phyloP scores from a whole-genome alignment of 1,140 invertebrate genomes.

The Aplysia californica region DNA sequence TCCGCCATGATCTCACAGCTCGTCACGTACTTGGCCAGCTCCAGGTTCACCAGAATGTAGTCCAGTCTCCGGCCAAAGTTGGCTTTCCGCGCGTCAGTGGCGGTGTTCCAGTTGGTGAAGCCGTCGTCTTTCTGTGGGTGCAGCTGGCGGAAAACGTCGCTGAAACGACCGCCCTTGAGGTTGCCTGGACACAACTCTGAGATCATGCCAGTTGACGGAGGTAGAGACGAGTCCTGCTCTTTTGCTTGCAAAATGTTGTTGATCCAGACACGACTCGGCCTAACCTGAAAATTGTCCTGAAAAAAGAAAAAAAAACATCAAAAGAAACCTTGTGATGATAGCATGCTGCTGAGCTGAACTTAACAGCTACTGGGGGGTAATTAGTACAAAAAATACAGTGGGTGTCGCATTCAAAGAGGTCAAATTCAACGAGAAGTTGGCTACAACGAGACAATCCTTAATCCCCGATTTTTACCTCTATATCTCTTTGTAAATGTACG shows the following conservation, averaged over 20 bases:
- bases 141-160: slow-evolving; percentile 71
- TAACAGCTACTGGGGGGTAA: too few species aligned
- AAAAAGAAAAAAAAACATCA: not conserved
- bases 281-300: slow-evolving; percentile 57
- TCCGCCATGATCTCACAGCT: slow-evolving; percentile 68
- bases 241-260: slow-evolving; percentile 56
- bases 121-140: slow-evolving; percentile 68
- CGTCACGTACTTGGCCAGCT: slow-evolving; percentile 58
- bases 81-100: slow-evolving; percentile 69
- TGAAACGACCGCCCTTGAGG: slow-evolving; percentile 49
- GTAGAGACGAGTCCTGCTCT: slow-evolving; percentile 41
- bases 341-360: too few species aligned
- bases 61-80: slow-evolving; percentile 74
- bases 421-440: too few species aligned
- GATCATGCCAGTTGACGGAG: slow-evolving; percentile 36
- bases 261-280: slow-evolving; percentile 66
- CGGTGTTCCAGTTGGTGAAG: slow-evolving; percentile 73
- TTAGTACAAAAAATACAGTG: too few species aligned
- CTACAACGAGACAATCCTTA: too few species aligned
- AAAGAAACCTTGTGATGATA: too few species aligned
- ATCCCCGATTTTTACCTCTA: too few species aligned
- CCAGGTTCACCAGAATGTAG: slow-evolving; percentile 70
- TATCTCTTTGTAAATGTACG: too few species aligned
- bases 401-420: too few species aligned
- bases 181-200: slow-evolving; percentile 1